phyloP scores from a whole-genome alignment of 1,140 invertebrate genomes.

The Cherax destructor region DNA sequence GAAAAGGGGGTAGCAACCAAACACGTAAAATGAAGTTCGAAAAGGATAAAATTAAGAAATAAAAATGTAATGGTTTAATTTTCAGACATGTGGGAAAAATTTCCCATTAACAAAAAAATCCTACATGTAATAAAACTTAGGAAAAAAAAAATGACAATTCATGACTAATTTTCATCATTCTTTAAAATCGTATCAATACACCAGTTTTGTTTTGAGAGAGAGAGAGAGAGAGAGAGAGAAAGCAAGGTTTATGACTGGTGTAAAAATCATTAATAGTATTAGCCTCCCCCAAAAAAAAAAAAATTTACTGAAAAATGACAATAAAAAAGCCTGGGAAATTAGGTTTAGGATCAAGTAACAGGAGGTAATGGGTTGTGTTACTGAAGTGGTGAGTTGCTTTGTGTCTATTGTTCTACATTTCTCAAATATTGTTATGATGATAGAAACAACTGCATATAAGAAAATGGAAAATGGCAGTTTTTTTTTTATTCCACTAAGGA shows the following conservation, averaged over 20 bases:
- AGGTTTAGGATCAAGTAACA: not conserved
- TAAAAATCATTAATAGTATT: not conserved
- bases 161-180: not conserved
- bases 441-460: not conserved
- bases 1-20: conserved; percentile 3
- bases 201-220: not conserved
- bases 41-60: not conserved
- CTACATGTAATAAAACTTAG: not conserved
- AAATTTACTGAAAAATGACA: not conserved
- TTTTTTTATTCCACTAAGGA: not conserved
- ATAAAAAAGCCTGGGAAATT: not conserved
- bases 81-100: not conserved
- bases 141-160: not conserved
- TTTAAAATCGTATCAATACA: not conserved
- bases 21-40: not conserved
- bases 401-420: not conserved
- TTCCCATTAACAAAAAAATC: not conserved
- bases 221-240: not conserved
- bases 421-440: not conserved
- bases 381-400: not conserved
- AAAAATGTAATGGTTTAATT: not conserved
- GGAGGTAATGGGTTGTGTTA: not conserved
- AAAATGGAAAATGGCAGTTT: not conserved
- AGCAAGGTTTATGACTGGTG: not conserved
- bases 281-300: not conserved